Evolutionary conservation across 2,797 vertebrate species (phyloP), one percentile per base, ranked within the genome.

Genomic region (Scleropages formosus): DNA sequence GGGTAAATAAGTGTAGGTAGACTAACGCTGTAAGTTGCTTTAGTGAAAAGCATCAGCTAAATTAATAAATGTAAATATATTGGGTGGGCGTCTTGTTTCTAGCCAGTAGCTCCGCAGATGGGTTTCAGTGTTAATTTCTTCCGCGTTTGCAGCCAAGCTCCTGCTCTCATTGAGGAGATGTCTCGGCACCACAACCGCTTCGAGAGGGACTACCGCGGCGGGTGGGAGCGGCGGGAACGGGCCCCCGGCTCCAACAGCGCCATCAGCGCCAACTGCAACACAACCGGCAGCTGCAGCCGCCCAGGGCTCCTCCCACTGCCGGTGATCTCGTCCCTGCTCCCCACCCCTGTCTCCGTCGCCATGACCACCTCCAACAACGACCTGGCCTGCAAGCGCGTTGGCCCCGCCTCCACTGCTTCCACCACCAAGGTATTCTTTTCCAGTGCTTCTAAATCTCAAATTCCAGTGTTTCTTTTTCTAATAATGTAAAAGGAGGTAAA

Each of bases 181-280:
- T 95, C 94, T 80, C 90, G 94, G 85, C 93, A 94, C 82, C 93
- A 94, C 78, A 95, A 93, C 84, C 93, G 93, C 13, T 95, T 94
- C 53, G 94, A 95, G 85, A 85, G 94, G 85, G 93, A 95, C 85
- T 94, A 93, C 82, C 92, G 94, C 13, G 88, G 88, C 0, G 88
- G 87, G 22, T 95, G 94, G 94, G 94, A 94, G 53, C 89, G 94
- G 78, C 88, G 93, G 16, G 94, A 95, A 10, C 94, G 93, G 87
- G 93, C 87, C 20, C 84, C 89, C 76, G 91, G 91, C 0, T 90
- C 90, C 63, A 93, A 85, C 0, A 91, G 88, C 4, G 84, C 85
- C 67, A 87, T 85, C 87, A 87, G 82, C 82, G 92, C 85, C 82
- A 89, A 83, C 84, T 90, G 90, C 83, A 88, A 84, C 68, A 88